These are phyloP conservation scores for Dinoponera quadriceps DNA, from an alignment of 1,140 invertebrate species.

Conservation along the genomic window DNA sequence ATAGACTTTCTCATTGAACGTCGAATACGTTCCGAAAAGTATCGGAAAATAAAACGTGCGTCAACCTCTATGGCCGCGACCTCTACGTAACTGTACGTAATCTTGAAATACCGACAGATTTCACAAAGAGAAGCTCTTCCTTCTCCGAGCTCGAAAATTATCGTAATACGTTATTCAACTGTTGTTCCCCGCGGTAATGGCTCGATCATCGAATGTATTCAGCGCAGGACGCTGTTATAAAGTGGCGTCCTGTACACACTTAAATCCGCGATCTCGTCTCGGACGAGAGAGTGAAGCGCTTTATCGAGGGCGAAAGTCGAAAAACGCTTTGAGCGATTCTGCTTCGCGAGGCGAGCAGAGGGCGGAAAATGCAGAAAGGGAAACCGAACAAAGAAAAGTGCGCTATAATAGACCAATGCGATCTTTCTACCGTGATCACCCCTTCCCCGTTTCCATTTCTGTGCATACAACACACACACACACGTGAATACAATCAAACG, in stretches of 20 bases:
- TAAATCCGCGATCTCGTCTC: neutral
- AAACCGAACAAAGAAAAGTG: constrained; percentile 44
- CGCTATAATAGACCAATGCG: constrained; percentile 51
- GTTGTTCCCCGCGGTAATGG: neutral
- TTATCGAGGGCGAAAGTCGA: constrained; percentile 29
- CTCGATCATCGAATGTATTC: neutral
- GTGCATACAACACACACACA: neutral
- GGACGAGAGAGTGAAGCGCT: constrained; percentile 27
- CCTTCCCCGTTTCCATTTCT: neutral
- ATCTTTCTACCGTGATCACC: constrained; percentile 23
- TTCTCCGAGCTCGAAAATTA: too few species aligned
- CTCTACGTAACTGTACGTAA: too few species aligned
- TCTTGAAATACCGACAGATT: too few species aligned
- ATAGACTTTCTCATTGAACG: too few species aligned
- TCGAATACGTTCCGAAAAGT: too few species aligned
- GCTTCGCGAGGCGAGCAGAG: constrained; percentile 6
- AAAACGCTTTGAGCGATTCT: constrained; percentile 48
- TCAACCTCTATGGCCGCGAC: too few species aligned
- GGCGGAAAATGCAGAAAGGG: constrained; percentile 41
- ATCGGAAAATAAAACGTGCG: too few species aligned
- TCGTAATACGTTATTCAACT: neutral
- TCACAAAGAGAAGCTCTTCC: too few species aligned
- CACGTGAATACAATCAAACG: neutral
- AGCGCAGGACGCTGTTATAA: neutral
- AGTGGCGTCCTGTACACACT: neutral